Base-by-base conservation (phyloP, 2,113 vertebrate genomes). In the Lophius piscatorius region DNA sequence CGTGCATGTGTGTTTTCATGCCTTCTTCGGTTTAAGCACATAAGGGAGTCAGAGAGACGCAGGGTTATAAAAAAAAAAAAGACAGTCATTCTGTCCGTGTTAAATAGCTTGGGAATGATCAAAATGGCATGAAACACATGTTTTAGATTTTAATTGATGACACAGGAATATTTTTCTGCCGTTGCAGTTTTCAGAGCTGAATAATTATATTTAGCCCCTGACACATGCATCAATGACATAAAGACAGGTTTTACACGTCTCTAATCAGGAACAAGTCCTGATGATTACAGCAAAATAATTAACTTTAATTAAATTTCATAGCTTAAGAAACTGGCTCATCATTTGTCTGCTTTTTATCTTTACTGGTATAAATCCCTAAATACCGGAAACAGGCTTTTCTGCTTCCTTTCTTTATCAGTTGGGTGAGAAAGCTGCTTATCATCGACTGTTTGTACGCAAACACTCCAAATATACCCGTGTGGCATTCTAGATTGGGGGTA, bases 221-320 rank as follows among this genome's bases (percentile, higher is more conserved):
- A 9, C 26, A 34, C 12, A 22, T 0, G 18, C 20, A 11, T 24
- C 4, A 8, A n/a, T n/a, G n/a, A n/a, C n/a, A n/a, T n/a, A n/a
- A n/a, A n/a, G n/a, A 8, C 16, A 6, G 26, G 28, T 22, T 33
- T 34, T 46, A 24, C 26, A 36, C 29, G 22, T 23, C 54, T 50
- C 20, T 42, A 41, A 67, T 63, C 34, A 54, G 34, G 4, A 26
- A 12, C 4, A 50, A 55, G 54, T 54, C 35, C 29, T 49, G 6
- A 68, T 49, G 39, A 44, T 63, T 55, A 45, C n/a, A 59, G 24
- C 34, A 51, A 48, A 18, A n/a, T 34, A n/a, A 24, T 60, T 54
- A 4, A 50, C 65, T 65, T 10, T n/a, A 23, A 46, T 58, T 5
- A 35, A 9, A 44, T 22, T 20, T 6, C 8, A 4, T 18, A 9